phyloP scores from a whole-genome alignment of 2,113 vertebrate genomes.

The Trematomus loennbergii region DNA sequence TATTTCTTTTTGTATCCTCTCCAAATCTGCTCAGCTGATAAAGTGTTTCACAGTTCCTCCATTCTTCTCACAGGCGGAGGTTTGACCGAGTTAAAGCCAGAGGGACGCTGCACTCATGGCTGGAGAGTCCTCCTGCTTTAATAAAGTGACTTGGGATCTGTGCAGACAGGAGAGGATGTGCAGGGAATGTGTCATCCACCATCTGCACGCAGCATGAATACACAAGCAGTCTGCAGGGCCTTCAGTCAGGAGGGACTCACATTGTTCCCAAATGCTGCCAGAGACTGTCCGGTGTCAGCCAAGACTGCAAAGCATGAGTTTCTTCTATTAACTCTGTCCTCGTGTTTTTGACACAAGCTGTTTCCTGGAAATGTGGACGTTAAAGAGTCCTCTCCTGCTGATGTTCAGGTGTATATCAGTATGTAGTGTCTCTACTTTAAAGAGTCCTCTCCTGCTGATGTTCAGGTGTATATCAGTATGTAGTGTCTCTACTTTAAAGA shows the following conservation, averaged over 20 bases:
- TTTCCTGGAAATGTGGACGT: too few relatives aligned
- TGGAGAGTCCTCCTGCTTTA: constrained; percentile 46
- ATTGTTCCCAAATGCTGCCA: constrained; percentile 76
- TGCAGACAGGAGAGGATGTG: constrained; percentile 53
- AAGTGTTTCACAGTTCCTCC: background rate
- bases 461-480: too few relatives aligned
- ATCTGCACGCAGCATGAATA: constrained; percentile 75
- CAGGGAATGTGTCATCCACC: constrained; percentile 52
- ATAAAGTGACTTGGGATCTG: constrained; percentile 61
- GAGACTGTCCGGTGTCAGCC: constrained; percentile 50
- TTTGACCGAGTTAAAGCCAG: constrained; percentile 21
- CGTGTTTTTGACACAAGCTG: constrained; percentile 9
- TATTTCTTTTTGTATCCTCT: background rate
- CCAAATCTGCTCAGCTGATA: background rate
- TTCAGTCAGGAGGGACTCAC: constrained; percentile 52
- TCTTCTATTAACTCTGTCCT: constrained; percentile 22
- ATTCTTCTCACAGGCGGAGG: constrained; percentile 15
- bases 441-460: too few relatives aligned
- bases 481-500: too few relatives aligned
- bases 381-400: too few relatives aligned
- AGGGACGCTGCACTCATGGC: constrained; percentile 30
- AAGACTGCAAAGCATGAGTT: constrained; percentile 56
- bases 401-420: background rate
- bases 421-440: too few relatives aligned
- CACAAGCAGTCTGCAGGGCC: constrained; percentile 63